A percentile compares a stretch with the other conserved stretches of the same genome.
Evolutionary conservation across 2,888 invertebrate genomes (phyloP).

Genomic region (Pyralis farinalis): DNA sequence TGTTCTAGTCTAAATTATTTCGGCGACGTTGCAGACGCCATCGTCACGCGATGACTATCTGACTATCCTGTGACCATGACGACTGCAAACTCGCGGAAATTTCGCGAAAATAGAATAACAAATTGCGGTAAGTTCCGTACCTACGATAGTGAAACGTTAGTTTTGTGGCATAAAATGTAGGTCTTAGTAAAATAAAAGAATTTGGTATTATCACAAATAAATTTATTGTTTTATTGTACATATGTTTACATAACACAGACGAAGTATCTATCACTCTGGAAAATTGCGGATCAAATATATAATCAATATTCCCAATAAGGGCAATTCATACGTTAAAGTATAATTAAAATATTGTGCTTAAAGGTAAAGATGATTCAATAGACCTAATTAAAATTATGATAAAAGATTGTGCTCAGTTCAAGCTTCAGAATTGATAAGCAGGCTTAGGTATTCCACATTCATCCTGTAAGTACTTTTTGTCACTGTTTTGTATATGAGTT

Average conservation of each 20-base stretch:
- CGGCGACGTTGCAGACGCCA: too few relatives aligned
- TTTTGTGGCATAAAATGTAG: too few relatives aligned
- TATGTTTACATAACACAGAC: slow-evolving; percentile 67
- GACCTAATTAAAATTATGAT: slow-evolving; percentile 32
- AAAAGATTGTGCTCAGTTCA: slow-evolving; percentile 34
- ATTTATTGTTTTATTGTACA: slow-evolving; percentile 76
- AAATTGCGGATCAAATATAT: slow-evolving; percentile 43
- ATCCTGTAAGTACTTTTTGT: too few relatives aligned
- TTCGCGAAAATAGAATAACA: too few relatives aligned
- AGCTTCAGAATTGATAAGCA: slow-evolving; percentile 24
- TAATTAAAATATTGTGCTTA: slow-evolving; percentile 48
- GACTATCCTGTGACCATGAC: too few relatives aligned
- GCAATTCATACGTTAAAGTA: slow-evolving; percentile 36
- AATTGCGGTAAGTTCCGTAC: too few relatives aligned
- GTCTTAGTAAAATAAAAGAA: slow-evolving; percentile 17
- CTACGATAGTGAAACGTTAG: too few relatives aligned
- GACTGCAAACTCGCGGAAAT: too few relatives aligned
- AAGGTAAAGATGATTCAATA: slow-evolving; percentile 32
- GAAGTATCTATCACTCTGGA: slow-evolving; percentile 62
- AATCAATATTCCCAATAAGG: slow-evolving; percentile 55
- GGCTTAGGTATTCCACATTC: background rate
- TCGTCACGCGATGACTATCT: too few relatives aligned
- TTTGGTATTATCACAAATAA: slow-evolving; percentile 67
- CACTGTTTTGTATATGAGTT: too few relatives aligned
- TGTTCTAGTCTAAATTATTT: too few relatives aligned